Evolutionary conservation across 1,140 invertebrate species (phyloP), one percentile per base, ranked within the genome.

Genomic region (Pectinophora gossypiella): DNA sequence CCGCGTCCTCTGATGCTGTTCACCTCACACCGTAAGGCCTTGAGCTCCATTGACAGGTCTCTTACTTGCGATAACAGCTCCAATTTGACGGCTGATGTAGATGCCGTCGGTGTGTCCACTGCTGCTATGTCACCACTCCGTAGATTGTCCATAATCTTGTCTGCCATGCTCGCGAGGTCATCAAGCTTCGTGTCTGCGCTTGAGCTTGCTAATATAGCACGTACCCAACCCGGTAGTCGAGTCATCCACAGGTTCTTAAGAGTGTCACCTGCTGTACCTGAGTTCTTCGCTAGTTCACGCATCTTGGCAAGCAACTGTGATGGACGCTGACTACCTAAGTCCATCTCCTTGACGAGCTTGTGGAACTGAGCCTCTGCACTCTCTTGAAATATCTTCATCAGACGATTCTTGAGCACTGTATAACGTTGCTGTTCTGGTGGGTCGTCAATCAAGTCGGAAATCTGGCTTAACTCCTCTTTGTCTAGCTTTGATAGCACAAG

Each of bases 321-420:
- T 1, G 42, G 42, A 20, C 19, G 18, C 15, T 49, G 46, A 7
- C 35, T 27, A n/a, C 46, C 46, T 10, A 48, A 19, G 4, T 48
- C 46, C 46, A 48, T 48, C 16, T 48, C 46, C 0, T 10, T 12
- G 23, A 48, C 10, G 7, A 48, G 23, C 35, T 35, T 48, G 16
- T 48, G 13, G 9, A 35, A 18, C 18, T 48, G 23, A 7, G 23
- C n/a, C 4, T 12, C n/a, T 32, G 16, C 12, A 0, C 12, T 35
- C 3, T 48, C 46, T 32, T 48, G 13, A 10, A 9, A 48, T 2
- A 35, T 10, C 3, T 18, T 3, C 10, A 48, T 10, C 32, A 19
- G 9, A 6, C 20, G 4, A 7, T 19, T 35, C 35, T 35, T 35
- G 18, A 10, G 46, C 46, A 0, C 18, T 16, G 16, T 18, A 48